Percentiles rank a stretch among this genome's conserved stretches.
Evolutionary conservation across 2,888 invertebrate genomes (phyloP).

Genomic region (Macrosiphum euphorbiae): DNA sequence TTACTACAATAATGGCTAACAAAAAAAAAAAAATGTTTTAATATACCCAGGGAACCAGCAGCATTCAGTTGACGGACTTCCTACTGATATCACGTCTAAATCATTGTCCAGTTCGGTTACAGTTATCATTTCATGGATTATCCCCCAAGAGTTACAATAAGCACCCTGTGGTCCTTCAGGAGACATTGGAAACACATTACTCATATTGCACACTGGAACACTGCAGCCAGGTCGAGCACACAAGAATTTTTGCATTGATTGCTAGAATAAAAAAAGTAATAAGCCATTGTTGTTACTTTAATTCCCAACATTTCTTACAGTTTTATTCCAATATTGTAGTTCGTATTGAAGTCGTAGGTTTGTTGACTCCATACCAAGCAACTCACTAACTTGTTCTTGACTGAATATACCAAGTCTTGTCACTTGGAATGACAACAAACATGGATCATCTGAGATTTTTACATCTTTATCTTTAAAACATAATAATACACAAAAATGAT

Average conservation of each 20-base stretch:
- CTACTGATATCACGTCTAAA: neutral
- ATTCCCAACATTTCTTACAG: neutral
- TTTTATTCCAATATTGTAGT: constrained; percentile 38
- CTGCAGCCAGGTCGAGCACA: neutral
- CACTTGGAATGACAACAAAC: constrained; percentile 45
- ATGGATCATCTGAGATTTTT: constrained; percentile 20
- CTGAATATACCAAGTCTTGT: constrained; percentile 46
- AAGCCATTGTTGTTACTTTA: neutral
- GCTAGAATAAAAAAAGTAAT: neutral
- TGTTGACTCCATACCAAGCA: constrained; percentile 46
- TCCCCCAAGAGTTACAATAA: constrained; percentile 86
- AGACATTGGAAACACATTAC: constrained; percentile 84
- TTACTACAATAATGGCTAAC: neutral
- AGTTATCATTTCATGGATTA: constrained; percentile 86
- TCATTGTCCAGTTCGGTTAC: constrained; percentile 21
- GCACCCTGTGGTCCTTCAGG: constrained; percentile 84
- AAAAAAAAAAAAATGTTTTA: neutral
- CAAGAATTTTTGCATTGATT: constrained; percentile 40
- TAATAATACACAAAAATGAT: neutral
- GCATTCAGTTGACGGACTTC: constrained; percentile 9
- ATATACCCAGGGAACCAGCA: constrained; percentile 58
- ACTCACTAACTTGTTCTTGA: constrained; percentile 45
- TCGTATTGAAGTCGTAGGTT: constrained; percentile 42
- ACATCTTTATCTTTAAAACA: constrained; percentile 48
- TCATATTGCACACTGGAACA: constrained; percentile 67